Base-by-base conservation (phyloP, 35 echinoderm and acorn worm genomes). In the Apostichopus japonicus region DNA sequence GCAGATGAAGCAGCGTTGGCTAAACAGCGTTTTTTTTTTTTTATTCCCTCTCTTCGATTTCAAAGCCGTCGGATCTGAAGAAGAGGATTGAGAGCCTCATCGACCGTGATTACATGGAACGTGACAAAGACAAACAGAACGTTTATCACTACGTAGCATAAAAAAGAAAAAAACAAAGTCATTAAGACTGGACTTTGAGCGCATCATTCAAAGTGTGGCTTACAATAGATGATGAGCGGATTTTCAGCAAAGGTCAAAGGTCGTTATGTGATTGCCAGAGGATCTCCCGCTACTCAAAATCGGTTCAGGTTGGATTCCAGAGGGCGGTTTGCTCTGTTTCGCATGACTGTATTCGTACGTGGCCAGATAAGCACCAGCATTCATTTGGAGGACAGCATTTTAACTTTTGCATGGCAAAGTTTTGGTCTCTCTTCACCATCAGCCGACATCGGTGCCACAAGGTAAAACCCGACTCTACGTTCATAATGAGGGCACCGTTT, bases 11-110 rank as follows among this genome's bases (percentile, higher is more conserved):
- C 33, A 44, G 33, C 2, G 33, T 44, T 44, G 33, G 33, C 33
- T 44, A 44, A 44, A 44, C 33, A 44, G 33, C 33, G 33, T 44
- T 44, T 44, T 44, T 4, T 44, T 44, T 44, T 44, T 44, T 25
- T 0, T 25, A 44, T 77, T 83, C 44, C 19, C 52, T 55, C 16
- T 83, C 5, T 54, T 16, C 10, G n/a, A 53, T 83, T 54, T 83
- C 24, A 44, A 58, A 99, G 97, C 97, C 97, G 4, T 93, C 95
- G 11, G 97, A 99, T 93, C 79, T 99, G 53, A 99, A 98, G 90
- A 99, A 99, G 82, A 92, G 97, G 23, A 99, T 99, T 77, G 97
- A 99, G 90, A 99, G 97, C 92, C 72, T 99, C 58, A 99, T 99
- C 14, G 97, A 99, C 56, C 78, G 97, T 13, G 97, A 99, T 83